Conservation (phyloP, 2,797 vertebrate genomes). For the Ataeniobius toweri region DNA sequence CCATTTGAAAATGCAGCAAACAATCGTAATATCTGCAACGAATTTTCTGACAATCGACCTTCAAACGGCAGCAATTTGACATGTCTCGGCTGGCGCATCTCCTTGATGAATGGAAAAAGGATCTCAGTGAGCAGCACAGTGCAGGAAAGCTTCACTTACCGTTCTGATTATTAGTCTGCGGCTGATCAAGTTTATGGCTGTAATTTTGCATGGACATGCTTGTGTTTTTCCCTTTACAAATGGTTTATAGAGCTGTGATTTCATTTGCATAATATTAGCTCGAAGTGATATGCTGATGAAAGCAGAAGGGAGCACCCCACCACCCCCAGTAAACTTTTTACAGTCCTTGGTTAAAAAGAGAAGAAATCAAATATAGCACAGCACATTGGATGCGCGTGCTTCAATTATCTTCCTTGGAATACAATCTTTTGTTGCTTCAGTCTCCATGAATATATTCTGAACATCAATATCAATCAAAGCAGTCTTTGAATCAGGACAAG, state of each 20-base stretch:
- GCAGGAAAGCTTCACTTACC: conserved; percentile 61
- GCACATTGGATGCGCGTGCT: background rate
- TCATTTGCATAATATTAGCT: conserved; percentile 79
- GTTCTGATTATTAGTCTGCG: conserved; percentile 70
- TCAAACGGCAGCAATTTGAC: conserved; percentile 55
- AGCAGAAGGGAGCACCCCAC: conserved; percentile 61
- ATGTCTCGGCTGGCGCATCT: conserved; percentile 32
- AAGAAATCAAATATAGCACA: conserved; percentile 60
- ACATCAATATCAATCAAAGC: conserved; percentile 54
- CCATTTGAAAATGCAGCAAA: conserved; percentile 35
- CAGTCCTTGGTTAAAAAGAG: conserved; percentile 54
- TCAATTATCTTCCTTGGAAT: background rate
- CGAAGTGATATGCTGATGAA: conserved; percentile 75
- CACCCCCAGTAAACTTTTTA: conserved; percentile 65
- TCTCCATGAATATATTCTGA: conserved; percentile 37
- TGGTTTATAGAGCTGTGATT: conserved; percentile 72
- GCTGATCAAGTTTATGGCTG: conserved; percentile 75
- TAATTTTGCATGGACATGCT: conserved; percentile 73
- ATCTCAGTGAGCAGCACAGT: conserved; percentile 26
- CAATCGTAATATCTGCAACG: conserved; percentile 36
- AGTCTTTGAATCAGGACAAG: background rate
- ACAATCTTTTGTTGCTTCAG: conserved; percentile 34
- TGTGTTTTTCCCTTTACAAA: conserved; percentile 76
- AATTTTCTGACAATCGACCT: conserved; percentile 54
- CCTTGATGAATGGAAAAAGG: conserved; percentile 57